A percentile compares a stretch with the other conserved stretches of the same genome.
Evolutionary conservation across 2,888 invertebrate genomes (phyloP).

Genomic region (Latrodectus hesperus): DNA sequence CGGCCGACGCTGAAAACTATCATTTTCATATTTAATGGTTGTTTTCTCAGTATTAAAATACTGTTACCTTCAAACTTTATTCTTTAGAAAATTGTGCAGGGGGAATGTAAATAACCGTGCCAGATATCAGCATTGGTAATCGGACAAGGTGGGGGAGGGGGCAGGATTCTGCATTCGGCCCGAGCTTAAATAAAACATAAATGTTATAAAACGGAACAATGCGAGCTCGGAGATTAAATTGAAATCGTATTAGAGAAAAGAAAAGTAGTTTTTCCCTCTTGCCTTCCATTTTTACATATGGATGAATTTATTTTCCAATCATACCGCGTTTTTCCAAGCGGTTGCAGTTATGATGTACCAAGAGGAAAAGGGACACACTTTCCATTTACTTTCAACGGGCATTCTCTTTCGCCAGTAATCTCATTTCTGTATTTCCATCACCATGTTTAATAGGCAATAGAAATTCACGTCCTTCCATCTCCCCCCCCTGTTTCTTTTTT

Average conservation of each 20-base stretch:
- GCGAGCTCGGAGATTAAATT: constrained; percentile 68
- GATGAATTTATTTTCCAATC: constrained; percentile 70
- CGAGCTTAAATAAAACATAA: constrained; percentile 69
- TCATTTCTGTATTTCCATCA: constrained; percentile 68
- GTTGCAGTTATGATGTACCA: constrained; percentile 67
- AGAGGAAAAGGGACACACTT: constrained; percentile 50
- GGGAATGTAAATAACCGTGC: constrained; percentile 66
- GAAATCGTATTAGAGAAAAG: constrained; percentile 69
- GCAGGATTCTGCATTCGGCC: constrained; percentile 50
- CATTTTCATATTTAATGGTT: constrained; percentile 69
- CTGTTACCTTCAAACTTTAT: constrained; percentile 68
- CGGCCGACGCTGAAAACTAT: constrained; percentile 63
- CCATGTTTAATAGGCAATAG: constrained; percentile 69
- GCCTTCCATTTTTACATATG: constrained; percentile 69
- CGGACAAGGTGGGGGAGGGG: constrained; percentile 34
- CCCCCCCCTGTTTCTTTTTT: constrained; percentile 40
- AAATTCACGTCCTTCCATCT: constrained; percentile 58
- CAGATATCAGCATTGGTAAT: constrained; percentile 68
- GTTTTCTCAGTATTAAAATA: constrained; percentile 68
- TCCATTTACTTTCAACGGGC: constrained; percentile 62
- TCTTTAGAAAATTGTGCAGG: constrained; percentile 57
- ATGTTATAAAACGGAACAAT: constrained; percentile 68
- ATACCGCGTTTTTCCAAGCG: constrained; percentile 62
- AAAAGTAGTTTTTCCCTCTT: constrained; percentile 63
- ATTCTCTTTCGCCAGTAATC: constrained; percentile 46